Conservation (phyloP, 2,888 invertebrate species). For the Drosophila anomalipes region DNA sequence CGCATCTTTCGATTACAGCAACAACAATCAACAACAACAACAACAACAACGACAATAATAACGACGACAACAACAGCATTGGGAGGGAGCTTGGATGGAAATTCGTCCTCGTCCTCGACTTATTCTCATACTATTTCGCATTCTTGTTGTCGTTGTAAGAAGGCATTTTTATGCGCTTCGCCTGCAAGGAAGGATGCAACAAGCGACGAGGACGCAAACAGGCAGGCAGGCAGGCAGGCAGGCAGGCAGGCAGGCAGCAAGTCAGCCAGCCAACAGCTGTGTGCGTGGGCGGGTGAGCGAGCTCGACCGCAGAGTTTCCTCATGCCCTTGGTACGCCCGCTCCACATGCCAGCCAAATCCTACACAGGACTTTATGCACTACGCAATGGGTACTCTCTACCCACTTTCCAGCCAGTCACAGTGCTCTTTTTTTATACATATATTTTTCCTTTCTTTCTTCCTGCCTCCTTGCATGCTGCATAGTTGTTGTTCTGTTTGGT, state of each 20-base stretch:
- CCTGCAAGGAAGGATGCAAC: conserved; percentile 70
- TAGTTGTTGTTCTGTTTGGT: background rate
- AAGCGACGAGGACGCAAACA: conserved; percentile 58
- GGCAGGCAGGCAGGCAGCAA: conserved; percentile 8
- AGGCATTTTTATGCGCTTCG: conserved; percentile 76
- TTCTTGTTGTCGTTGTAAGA: conserved; percentile 67
- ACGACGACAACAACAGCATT: conserved; percentile 16
- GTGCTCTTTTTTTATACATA: conserved; percentile 22
- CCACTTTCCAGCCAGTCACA: conserved; percentile 64
- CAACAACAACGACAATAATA: conserved; percentile 36
- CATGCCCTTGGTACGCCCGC: conserved; percentile 1
- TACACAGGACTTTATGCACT: conserved; percentile 65
- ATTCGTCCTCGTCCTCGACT: conserved; percentile 17
- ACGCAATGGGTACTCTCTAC: conserved; percentile 67
- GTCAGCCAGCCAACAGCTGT: conserved; percentile 51
- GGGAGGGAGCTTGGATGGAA: background rate
- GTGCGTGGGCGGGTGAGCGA: conserved; percentile 24
- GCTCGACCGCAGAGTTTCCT: conserved; percentile 22
- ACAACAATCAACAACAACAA: conserved; percentile 47
- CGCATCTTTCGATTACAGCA: conserved; percentile 80
- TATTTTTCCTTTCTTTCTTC: conserved; percentile 8
- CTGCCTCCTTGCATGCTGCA: conserved; percentile 29
- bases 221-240: background rate
- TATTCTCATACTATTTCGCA: conserved; percentile 20
- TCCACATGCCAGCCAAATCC: conserved; percentile 47